Evolutionary conservation across 2,113 vertebrate genomes (phyloP).

Genomic region (Prunella fulvescens): DNA sequence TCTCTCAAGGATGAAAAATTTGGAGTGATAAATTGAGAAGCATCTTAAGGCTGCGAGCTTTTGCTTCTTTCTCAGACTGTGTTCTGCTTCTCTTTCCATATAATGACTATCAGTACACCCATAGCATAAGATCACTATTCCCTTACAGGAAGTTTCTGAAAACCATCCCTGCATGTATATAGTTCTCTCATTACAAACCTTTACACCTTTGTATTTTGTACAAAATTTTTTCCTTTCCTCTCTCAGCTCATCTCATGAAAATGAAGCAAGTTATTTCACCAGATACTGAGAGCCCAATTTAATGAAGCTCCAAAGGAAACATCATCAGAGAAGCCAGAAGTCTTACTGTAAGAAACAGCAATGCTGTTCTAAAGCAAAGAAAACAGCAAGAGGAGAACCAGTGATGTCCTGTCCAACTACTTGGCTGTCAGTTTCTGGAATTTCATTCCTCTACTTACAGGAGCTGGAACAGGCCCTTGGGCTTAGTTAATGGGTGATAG

Average conservation of each 20-base stretch:
- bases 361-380: neutral
- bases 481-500: neutral
- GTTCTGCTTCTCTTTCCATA: neutral
- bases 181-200: neutral
- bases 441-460: neutral
- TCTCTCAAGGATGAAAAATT: neutral
- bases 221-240: neutral
- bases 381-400: neutral
- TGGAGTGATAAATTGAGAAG: neutral
- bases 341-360: neutral
- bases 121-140: neutral
- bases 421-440: neutral
- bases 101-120: neutral
- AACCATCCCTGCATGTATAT: neutral
- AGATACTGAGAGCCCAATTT: neutral
- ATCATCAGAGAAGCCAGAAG: neutral
- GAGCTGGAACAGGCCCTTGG: neutral
- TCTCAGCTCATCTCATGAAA: neutral
- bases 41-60: neutral
- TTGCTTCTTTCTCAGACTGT: neutral
- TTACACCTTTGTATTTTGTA: neutral
- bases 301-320: neutral
- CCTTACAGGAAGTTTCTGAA: neutral
- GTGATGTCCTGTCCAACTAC: neutral
- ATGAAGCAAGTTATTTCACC: neutral